Conservation (phyloP, 2,797 vertebrate species). For the Micromesistius poutassou region DNA sequence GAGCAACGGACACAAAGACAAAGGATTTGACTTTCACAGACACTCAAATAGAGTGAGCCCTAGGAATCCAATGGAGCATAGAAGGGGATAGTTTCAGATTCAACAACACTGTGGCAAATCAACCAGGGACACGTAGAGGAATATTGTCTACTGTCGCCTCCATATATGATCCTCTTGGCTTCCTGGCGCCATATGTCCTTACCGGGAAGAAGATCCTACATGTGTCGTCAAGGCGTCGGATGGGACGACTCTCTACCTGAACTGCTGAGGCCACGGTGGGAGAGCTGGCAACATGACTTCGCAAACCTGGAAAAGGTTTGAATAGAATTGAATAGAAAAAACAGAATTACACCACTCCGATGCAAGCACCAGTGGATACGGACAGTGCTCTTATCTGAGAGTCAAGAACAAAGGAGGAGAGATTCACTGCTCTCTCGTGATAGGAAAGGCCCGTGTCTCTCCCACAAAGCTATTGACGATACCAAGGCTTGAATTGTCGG, state of each 20-base stretch:
- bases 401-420: background rate
- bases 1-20: background rate
- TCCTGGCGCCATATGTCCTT: conserved; percentile 11
- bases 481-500: conserved; percentile 2
- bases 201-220: conserved; percentile 15
- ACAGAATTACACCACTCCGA: background rate
- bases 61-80: conserved; percentile 16
- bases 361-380: background rate
- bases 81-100: conserved; percentile 10
- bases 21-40: conserved; percentile 3
- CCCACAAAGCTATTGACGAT: conserved; percentile 3
- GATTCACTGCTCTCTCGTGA: background rate
- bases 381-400: background rate
- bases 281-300: background rate
- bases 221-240: background rate
- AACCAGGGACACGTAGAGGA: conserved; percentile 9
- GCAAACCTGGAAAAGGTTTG: background rate
- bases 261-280: background rate
- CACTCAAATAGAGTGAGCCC: background rate
- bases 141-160: conserved; percentile 8
- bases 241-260: background rate
- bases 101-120: background rate
- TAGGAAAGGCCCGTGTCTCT: conserved; percentile 3
- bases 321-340: no score
- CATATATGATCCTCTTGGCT: conserved; percentile 9